Percentiles rank a stretch among this genome's conserved stretches.
Evolutionary conservation across 2,888 invertebrate species (phyloP).

Genomic region (Tiliacea citrago): DNA sequence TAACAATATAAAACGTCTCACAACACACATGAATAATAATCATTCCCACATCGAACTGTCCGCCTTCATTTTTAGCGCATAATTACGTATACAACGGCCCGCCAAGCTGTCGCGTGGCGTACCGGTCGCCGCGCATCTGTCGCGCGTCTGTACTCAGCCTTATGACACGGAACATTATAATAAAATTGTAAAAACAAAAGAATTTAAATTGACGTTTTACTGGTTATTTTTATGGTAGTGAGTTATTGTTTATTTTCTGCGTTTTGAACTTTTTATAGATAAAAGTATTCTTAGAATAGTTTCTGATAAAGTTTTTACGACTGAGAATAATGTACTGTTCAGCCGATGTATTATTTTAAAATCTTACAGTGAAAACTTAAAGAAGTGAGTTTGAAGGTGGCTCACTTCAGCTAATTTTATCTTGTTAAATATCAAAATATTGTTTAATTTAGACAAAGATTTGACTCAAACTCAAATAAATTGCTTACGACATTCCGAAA

Average conservation of each 20-base stretch:
- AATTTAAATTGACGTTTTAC: constrained; percentile 35
- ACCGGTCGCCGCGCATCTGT: constrained; percentile 85
- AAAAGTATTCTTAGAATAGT: not conserved
- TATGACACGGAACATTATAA: constrained; percentile 61
- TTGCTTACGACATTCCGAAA: not conserved
- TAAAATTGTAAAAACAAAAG: constrained; percentile 54
- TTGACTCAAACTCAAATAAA: not conserved
- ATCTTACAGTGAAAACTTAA: no score
- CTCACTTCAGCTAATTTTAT: not conserved
- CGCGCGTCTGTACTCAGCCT: constrained; percentile 73
- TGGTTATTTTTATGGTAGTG: not conserved
- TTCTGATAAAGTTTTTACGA: not conserved
- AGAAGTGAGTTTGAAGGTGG: not conserved
- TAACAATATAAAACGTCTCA: constrained; percentile 39
- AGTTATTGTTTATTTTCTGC: not conserved
- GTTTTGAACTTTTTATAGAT: not conserved
- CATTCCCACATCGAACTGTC: constrained; percentile 55
- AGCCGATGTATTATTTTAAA: not conserved
- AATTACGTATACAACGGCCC: constrained; percentile 83
- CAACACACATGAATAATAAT: constrained; percentile 42
- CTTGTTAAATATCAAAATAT: not conserved
- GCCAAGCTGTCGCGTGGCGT: constrained; percentile 85
- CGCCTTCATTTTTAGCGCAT: constrained; percentile 81
- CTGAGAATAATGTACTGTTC: not conserved
- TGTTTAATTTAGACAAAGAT: not conserved